Evolutionary conservation across 2,113 vertebrate genomes (phyloP).

Genomic region (Bostrychus sinensis): DNA sequence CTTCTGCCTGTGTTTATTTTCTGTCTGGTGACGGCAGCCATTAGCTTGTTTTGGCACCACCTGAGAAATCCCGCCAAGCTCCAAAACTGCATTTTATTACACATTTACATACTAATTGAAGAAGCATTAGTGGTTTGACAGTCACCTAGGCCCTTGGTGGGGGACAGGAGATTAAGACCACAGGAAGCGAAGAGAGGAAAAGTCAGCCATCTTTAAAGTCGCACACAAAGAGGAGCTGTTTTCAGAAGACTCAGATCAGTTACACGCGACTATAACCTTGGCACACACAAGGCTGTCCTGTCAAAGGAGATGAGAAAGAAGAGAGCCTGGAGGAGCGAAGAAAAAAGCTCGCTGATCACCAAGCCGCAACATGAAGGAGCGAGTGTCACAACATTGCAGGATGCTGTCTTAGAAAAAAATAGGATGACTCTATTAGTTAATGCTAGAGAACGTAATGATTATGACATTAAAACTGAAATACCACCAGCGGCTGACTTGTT

Average conservation of each 20-base stretch:
- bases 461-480: too few relatives aligned
- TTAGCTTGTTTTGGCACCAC: slow-evolving; percentile 44
- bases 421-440: not conserved
- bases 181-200: slow-evolving; percentile 34
- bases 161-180: slow-evolving; percentile 56
- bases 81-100: slow-evolving; percentile 34
- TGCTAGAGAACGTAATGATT: too few relatives aligned
- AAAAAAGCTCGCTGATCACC: slow-evolving; percentile 17
- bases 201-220: slow-evolving; percentile 20
- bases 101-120: slow-evolving; percentile 75
- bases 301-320: slow-evolving; percentile 9
- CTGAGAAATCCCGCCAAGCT: slow-evolving; percentile 50
- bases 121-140: slow-evolving; percentile 47
- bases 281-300: not conserved
- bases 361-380: slow-evolving; percentile 37
- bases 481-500: too few relatives aligned
- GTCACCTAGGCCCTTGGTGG: slow-evolving; percentile 42
- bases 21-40: slow-evolving; percentile 33
- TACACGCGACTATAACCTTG: slow-evolving; percentile 14
- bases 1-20: slow-evolving; percentile 33
- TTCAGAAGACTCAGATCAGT: slow-evolving; percentile 5
- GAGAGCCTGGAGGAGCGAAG: slow-evolving; percentile 2
- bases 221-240: slow-evolving; percentile 3
- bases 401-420: not conserved
- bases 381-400: slow-evolving; percentile 22